A percentile compares a stretch with the other conserved stretches of the same genome.
Evolutionary conservation across 2,113 vertebrate genomes (phyloP).

Genomic region (Sebastes fasciatus): DNA sequence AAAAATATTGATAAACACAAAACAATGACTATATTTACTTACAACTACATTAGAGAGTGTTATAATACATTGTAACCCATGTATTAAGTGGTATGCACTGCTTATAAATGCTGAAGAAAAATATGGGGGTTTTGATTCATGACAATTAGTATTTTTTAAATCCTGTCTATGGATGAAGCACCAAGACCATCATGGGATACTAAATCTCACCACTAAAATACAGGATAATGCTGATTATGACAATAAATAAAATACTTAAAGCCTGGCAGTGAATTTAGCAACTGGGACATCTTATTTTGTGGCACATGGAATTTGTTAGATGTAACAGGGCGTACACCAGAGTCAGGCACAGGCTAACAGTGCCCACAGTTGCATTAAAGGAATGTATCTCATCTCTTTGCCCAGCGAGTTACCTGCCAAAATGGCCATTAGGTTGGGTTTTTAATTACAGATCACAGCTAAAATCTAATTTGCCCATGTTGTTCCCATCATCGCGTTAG

Average conservation of each 20-base stretch:
- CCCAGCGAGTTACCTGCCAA: neutral
- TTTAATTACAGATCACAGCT: slow-evolving; percentile 18
- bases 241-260: slow-evolving; percentile 1
- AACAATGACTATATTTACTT: neutral
- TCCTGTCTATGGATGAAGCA: neutral
- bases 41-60: neutral
- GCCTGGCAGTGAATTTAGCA: neutral
- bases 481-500: neutral
- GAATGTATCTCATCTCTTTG: slow-evolving; percentile 3
- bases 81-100: neutral
- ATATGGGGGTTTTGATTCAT: neutral
- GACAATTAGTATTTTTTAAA: neutral
- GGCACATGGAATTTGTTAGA: neutral
- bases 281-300: neutral
- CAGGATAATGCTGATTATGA: neutral
- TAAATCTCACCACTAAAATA: neutral
- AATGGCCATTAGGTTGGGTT: slow-evolving; percentile 3
- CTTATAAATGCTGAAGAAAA: neutral
- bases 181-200: neutral
- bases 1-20: neutral
- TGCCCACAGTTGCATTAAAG: neutral
- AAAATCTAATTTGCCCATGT: slow-evolving; percentile 17
- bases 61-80: neutral
- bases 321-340: neutral
- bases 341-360: slow-evolving; percentile 3